These are phyloP conservation scores for Brachionichthys hirsutus DNA, from an alignment of 2,113 vertebrate species.

Conservation along the genomic window DNA sequence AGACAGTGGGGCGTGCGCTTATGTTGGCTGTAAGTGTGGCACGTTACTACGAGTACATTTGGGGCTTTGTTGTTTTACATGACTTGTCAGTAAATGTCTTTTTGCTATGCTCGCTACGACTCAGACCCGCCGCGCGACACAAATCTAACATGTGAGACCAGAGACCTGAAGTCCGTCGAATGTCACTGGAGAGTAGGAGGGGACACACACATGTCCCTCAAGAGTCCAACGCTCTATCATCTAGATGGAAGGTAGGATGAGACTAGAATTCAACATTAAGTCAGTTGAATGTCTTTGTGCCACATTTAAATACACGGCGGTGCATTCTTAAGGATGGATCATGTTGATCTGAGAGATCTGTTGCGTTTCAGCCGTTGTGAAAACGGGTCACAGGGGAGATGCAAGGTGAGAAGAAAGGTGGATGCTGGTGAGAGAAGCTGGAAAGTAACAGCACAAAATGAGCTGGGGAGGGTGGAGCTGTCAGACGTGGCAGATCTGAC, in stretches of 20 bases:
- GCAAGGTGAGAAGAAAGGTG: not conserved
- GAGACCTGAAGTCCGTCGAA: slow-evolving; percentile 50
- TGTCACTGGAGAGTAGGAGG: slow-evolving; percentile 60
- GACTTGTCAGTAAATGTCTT: not conserved
- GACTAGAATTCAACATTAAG: too few relatives aligned
- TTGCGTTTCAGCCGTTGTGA: slow-evolving; percentile 33
- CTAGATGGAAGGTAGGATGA: slow-evolving; percentile 63
- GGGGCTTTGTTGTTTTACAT: not conserved
- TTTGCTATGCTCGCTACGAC: not conserved
- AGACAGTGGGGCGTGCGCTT: not conserved
- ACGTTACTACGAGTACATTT: not conserved
- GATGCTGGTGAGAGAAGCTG: slow-evolving; percentile 42
- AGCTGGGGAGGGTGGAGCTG: slow-evolving; percentile 34
- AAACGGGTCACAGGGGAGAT: fast-evolving
- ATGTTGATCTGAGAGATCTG: too few relatives aligned
- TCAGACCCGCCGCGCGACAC: slow-evolving; percentile 61
- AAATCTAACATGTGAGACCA: slow-evolving; percentile 69
- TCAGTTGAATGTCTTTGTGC: too few relatives aligned
- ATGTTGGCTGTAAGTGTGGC: slow-evolving; percentile 53
- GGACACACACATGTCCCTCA: fast-evolving
- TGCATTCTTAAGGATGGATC: too few relatives aligned
- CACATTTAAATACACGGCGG: too few relatives aligned
- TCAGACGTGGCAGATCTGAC: slow-evolving; percentile 36
- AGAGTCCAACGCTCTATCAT: not conserved
- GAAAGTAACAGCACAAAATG: slow-evolving; percentile 60